Conservation (phyloP, 35 echinoderm and acorn worm genomes). For the Hemicentrotus pulcherrimus region DNA sequence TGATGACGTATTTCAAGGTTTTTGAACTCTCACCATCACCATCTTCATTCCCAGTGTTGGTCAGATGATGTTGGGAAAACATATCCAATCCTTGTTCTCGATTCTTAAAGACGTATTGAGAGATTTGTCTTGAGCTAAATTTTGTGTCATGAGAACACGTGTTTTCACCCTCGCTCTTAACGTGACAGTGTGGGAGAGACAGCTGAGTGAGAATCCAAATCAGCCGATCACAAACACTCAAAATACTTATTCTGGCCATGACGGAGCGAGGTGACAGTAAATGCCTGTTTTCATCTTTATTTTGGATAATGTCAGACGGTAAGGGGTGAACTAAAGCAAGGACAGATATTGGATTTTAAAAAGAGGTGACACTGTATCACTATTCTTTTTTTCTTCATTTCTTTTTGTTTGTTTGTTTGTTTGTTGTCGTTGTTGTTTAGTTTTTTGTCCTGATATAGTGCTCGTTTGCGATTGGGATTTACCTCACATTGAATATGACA, state of each 20-base stretch:
- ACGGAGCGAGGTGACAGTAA: background rate
- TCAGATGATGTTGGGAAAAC: background rate
- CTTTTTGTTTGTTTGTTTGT: no score
- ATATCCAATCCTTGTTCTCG: background rate
- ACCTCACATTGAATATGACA: no score
- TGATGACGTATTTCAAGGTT: no score
- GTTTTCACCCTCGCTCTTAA: background rate
- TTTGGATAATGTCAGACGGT: background rate
- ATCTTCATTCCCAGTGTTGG: background rate
- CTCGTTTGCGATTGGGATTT: no score
- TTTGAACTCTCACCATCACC: background rate
- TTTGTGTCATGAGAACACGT: background rate
- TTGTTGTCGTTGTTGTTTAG: no score
- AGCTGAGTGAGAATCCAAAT: background rate
- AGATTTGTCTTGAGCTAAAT: background rate
- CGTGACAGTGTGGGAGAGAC: background rate
- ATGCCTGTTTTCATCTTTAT: background rate
- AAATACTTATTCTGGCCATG: background rate
- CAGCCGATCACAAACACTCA: background rate
- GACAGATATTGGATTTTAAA: no score
- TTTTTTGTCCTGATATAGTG: no score
- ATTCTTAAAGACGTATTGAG: background rate
- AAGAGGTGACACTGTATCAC: no score
- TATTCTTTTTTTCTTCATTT: no score
- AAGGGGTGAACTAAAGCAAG: background rate